A percentile compares a stretch with the other conserved stretches of the same genome.
Conservation (phyloP, 1,140 invertebrate species). For the Cotesia typhae region DNA sequence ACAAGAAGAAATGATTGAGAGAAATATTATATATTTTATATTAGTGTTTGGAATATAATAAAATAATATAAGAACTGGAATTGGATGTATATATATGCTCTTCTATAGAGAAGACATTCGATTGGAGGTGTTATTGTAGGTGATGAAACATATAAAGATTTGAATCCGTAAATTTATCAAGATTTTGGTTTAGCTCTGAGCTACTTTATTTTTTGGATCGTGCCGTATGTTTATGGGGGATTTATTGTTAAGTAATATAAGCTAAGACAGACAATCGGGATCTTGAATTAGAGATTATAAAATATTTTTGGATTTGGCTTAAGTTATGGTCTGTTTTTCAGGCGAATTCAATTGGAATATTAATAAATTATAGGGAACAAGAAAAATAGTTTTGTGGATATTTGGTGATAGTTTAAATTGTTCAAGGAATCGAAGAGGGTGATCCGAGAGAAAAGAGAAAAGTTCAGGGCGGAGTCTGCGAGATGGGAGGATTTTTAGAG, state of each 20-base stretch:
- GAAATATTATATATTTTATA: no score
- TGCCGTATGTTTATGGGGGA: constrained; percentile 9
- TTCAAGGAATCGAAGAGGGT: no score
- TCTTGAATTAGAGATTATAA: neutral
- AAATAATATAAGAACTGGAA: constrained; percentile 11
- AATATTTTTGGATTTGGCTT: no score
- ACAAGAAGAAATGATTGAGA: constrained; percentile 1
- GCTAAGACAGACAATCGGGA: neutral
- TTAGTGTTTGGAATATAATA: no score
- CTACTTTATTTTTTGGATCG: constrained; percentile 19
- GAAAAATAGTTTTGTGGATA: no score
- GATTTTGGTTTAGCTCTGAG: neutral
- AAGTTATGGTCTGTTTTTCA: no score
- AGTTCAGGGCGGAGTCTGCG: constrained; percentile 6
- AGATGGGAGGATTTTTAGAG: constrained; percentile 11
- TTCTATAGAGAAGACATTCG: neutral
- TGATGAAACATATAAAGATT: constrained; percentile 28
- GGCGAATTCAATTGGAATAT: no score
- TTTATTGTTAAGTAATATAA: constrained; percentile 11
- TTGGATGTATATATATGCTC: neutral
- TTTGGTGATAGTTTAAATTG: no score
- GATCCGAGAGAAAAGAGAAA: no score
- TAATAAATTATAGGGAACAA: no score
- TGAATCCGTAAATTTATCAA: constrained; percentile 20
- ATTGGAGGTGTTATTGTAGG: constrained; percentile 10